A percentile compares a stretch with the other conserved stretches of the same genome.
These are phyloP conservation scores for Pyrocephalus nanus DNA, from an alignment of 2,797 vertebrate species.

Conservation along the genomic window DNA sequence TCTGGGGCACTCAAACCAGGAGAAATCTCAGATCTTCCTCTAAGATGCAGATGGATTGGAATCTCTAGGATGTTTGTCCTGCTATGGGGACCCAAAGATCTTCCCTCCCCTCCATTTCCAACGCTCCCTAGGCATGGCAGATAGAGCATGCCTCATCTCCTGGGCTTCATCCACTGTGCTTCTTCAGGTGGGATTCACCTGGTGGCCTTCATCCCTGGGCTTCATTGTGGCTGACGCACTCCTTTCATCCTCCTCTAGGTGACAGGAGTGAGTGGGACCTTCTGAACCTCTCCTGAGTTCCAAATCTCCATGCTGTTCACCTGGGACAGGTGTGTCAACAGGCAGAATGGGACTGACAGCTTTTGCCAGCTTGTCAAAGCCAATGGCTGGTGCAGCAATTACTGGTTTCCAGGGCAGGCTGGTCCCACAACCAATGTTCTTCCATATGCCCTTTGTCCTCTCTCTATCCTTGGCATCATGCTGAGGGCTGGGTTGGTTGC, in stretches of 20 bases:
- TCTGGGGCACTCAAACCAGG: neutral
- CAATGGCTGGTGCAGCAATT: neutral
- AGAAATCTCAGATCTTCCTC: neutral
- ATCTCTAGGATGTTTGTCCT: neutral
- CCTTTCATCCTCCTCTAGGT: neutral
- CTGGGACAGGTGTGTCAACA: neutral
- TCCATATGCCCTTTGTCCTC: neutral
- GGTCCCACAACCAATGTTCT: neutral
- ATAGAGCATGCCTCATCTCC: neutral
- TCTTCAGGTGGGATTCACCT: neutral
- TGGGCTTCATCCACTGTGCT: neutral
- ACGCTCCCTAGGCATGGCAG: neutral
- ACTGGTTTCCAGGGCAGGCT: neutral
- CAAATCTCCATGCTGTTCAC: neutral
- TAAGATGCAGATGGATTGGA: neutral
- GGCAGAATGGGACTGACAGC: neutral
- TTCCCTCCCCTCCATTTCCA: neutral
- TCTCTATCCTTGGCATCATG: neutral
- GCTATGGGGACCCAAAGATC: neutral
- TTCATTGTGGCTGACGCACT: neutral
- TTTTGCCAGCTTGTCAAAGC: rapidly evolving
- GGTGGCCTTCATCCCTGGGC: neutral
- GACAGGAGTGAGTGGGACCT: neutral
- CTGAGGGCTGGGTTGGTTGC: neutral
- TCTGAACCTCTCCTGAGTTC: neutral